Percentiles rank a stretch among this genome's conserved stretches.
phyloP scores from a whole-genome alignment of 2,797 vertebrate species.

The Falco biarmicus region DNA sequence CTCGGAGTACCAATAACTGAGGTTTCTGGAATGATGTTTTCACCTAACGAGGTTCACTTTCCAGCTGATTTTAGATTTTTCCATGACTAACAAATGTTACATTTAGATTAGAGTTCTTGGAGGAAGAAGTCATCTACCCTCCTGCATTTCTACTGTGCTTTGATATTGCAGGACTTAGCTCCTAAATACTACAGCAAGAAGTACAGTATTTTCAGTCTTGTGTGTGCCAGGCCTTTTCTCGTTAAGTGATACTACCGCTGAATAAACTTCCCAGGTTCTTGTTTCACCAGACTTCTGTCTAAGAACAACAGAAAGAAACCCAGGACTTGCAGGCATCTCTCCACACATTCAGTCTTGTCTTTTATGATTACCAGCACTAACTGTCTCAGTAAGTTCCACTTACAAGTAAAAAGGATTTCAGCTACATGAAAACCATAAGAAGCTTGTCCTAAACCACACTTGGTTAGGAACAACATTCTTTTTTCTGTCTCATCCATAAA shows the following conservation, averaged over 20 bases:
- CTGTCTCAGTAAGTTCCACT: neutral
- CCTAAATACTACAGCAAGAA: neutral
- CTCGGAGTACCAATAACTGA: neutral
- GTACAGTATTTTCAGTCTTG: neutral
- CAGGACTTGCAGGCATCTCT: neutral
- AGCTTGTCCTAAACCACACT: neutral
- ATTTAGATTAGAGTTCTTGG: neutral
- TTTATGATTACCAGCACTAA: neutral
- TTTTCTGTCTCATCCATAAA: neutral
- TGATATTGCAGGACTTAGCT: neutral
- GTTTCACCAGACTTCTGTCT: neutral
- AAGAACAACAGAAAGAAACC: neutral
- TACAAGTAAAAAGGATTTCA: neutral
- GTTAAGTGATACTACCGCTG: neutral
- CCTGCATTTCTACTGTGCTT: neutral
- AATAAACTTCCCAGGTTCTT: neutral
- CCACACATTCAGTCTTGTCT: neutral
- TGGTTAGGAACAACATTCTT: neutral
- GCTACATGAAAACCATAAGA: fast-evolving
- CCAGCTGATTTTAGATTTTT: neutral
- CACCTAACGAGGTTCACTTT: neutral
- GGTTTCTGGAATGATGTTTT: neutral
- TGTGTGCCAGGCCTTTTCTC: neutral
- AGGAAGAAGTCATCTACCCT: neutral
- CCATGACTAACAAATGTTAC: fast-evolving